These are phyloP conservation scores for Tryphoninae sp. DNA, from an alignment of 2,888 invertebrate species.

Conservation along the genomic window DNA sequence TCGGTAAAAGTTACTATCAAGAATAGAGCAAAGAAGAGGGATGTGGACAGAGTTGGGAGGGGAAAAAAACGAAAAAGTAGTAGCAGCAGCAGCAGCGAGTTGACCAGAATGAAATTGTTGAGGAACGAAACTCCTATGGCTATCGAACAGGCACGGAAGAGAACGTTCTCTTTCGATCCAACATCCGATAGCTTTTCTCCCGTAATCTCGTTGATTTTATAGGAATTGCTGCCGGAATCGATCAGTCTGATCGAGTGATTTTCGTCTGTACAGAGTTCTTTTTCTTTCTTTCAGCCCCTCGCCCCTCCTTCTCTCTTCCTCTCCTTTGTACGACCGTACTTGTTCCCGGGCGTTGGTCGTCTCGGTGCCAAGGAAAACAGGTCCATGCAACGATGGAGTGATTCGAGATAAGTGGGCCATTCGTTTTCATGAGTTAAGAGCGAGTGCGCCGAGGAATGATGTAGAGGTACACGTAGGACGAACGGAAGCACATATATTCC, in stretches of 20 bases:
- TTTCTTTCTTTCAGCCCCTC: neutral
- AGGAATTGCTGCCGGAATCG: slow-evolving; percentile 48
- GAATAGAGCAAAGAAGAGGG: neutral
- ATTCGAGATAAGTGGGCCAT: slow-evolving; percentile 73
- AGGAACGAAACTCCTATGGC: slow-evolving; percentile 32
- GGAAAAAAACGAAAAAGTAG: neutral
- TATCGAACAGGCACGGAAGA: neutral
- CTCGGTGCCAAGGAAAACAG: slow-evolving; percentile 66
- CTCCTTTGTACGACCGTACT: slow-evolving; percentile 7
- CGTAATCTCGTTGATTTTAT: slow-evolving; percentile 58
- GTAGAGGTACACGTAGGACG: slow-evolving; percentile 18
- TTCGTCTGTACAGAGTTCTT: slow-evolving; percentile 34
- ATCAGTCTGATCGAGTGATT: slow-evolving; percentile 57
- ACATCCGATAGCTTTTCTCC: slow-evolving; percentile 34
- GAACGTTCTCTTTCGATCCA: slow-evolving; percentile 25
- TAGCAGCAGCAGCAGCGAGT: neutral
- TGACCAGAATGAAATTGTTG: slow-evolving; percentile 46
- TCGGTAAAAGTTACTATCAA: slow-evolving; percentile 10
- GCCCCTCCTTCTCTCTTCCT: slow-evolving; percentile 5
- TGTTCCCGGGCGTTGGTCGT: slow-evolving; percentile 49
- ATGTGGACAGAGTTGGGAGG: neutral
- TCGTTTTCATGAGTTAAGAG: slow-evolving; percentile 68
- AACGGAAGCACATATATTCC: slow-evolving; percentile 4
- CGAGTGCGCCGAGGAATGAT: slow-evolving; percentile 17
- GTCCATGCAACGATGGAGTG: slow-evolving; percentile 69